Evolutionary conservation across 1,140 invertebrate genomes (phyloP), one percentile per base, ranked within the genome.

Genomic region (Trichogramma pretiosum): DNA sequence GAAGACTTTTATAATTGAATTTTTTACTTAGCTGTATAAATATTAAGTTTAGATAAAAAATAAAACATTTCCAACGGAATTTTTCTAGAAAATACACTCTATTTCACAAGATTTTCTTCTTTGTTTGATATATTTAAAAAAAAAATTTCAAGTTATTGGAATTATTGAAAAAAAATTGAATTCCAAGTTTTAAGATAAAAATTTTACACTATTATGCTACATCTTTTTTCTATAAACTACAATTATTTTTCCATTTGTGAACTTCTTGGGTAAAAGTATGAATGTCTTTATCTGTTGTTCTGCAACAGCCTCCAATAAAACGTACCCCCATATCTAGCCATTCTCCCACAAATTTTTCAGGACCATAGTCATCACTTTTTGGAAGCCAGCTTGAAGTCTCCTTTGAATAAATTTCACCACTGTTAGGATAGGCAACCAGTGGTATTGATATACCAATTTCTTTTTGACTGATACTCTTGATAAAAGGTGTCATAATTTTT

Each of bases 221-320:
- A n/a, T n/a, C n/a, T n/a, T n/a, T n/a, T n/a, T n/a, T n/a, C n/a
- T n/a, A n/a, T n/a, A n/a, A n/a, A n/a, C n/a, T n/a, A n/a, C n/a
- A n/a, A n/a, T 44, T 26, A 17, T 28, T 37, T 9, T 48, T 38
- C 60, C 62, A 67, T 8, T 48, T 39, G 11, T 55, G 46, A n/a
- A 80, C 67, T 49, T 69, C 58, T 26, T 57, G 49, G 16, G 66
- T 58, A 30, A 82, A 76, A 32, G 65, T 63, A 7, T 58, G 56
- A 17, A 89, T 78, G 59, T 87, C 82, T 5, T 74, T 61, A 11
- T 77, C 77, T 54, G 76, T 75, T 0, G 83, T 82, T 50, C 84
- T 72, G 60, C 88, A 91, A 58, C 87, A 91, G 2, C 88, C 85
- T 8, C 87, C 88, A 45, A 90, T 75, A 58, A 80, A 85, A 46